phyloP scores from a whole-genome alignment of 2,888 invertebrate species.

The Epiblema foenella region DNA sequence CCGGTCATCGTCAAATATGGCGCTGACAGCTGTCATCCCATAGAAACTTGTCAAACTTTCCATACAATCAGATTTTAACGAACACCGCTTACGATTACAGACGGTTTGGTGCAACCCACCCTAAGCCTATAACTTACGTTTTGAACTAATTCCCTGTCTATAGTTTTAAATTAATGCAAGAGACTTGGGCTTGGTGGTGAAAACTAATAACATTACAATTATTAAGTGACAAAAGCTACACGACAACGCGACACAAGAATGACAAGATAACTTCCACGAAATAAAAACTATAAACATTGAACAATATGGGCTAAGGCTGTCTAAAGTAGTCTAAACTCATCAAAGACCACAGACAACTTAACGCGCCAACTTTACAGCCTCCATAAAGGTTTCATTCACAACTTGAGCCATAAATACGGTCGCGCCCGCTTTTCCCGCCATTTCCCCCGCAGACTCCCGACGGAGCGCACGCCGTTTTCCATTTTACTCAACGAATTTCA shows the following conservation, averaged over 20 bases:
- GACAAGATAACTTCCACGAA: background rate
- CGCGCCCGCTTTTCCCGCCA: slow-evolving; percentile 65
- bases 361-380: slow-evolving; percentile 32
- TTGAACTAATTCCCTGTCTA: too few relatives aligned
- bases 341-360: slow-evolving; percentile 38
- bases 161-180: too few relatives aligned
- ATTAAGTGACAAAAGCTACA: background rate
- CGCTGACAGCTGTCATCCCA: too few relatives aligned
- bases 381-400: slow-evolving; percentile 52
- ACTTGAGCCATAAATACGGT: slow-evolving; percentile 62
- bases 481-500: slow-evolving; percentile 35
- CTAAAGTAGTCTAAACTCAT: slow-evolving; percentile 26
- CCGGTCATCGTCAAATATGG: too few relatives aligned
- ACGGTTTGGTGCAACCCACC: too few relatives aligned
- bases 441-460: slow-evolving; percentile 59
- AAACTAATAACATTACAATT: background rate
- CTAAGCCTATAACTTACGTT: too few relatives aligned
- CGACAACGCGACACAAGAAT: background rate
- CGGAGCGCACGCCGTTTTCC: slow-evolving; percentile 51
- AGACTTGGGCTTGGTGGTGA: too few relatives aligned
- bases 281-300: background rate
- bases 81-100: too few relatives aligned
- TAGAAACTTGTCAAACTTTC: too few relatives aligned
- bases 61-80: too few relatives aligned
- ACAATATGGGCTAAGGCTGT: slow-evolving; percentile 12